Evolutionary conservation across 1,140 invertebrate genomes (phyloP), one percentile per base, ranked within the genome.

Genomic region (Aphaenogaster floridana): DNA sequence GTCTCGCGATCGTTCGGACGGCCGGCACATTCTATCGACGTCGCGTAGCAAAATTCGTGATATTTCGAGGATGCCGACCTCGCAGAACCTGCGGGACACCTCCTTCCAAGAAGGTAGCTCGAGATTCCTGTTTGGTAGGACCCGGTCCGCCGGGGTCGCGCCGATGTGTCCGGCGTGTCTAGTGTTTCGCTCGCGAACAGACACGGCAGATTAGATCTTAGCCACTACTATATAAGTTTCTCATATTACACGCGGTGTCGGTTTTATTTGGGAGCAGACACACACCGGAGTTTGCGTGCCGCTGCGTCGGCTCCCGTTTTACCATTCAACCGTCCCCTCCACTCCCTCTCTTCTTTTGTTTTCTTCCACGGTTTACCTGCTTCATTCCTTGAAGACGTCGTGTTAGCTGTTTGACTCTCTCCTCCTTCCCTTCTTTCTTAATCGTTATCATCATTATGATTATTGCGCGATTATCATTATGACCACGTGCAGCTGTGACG

Each of bases 191-290:
- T 92, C 89, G 92, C 88, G 92, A 91, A 94, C 92, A 93, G 94
- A 93, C 92, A 92, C 91, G 89, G 89, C 88, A 94, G 94, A 95
- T 95, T 95, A 95, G 92, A 94, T 95, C 94, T 95, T 91, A 93
- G 91, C 86, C 91, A 94, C 94, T 94, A 93, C 94, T 93, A 94
- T 92, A 93, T 91, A 91, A 94, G 92, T 93, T 90, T 94, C 94
- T 95, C 94, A 93, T 95, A 94, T 95, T 95, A 94, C 94, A 79
- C 86, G 77, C 90, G 84, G 90, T 90, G 69, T 91, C 92, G 90
- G 92, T 93, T 93, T 93, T 91, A 89, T 91, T 91, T 72, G 54
- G 50, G 66, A 63, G 66, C 89, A 64, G 64, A 86, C 89, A 88
- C 59, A 78, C 61, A 74, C 83, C 77, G 68, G 81, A 92, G 90